Evolutionary conservation across 2,113 vertebrate species (phyloP), one percentile per base, ranked within the genome.

Genomic region (Toxostoma redivivum): DNA sequence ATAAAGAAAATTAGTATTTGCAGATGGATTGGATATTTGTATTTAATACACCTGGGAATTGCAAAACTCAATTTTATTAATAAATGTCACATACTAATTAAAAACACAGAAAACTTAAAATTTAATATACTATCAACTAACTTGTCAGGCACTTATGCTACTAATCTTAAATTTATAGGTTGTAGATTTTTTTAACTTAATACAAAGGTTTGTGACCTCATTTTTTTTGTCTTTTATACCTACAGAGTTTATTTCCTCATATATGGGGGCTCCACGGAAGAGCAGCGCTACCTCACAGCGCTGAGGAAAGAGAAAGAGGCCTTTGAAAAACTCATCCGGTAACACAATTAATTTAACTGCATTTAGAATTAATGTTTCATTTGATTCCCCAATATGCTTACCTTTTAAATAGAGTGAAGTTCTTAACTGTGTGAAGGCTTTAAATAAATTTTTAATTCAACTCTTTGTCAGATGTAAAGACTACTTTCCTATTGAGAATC

Each of bases 311-410:
- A 99, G 92, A 99, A 99, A 91, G 98, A 98, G 94, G 99, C 99
- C 31, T 99, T 99, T 5, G 99, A 99, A 78, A 98, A 99, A 90
- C 98, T 99, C n/a, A 99, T 99, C 95, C 98, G 99, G 99, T 99
- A 96, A 35, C 18, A 38, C 8, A 33, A 30, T 25, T 42, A 5
- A 4, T 67, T 65, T n/a, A 37, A 35, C 17, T 70, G 11, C 28
- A 15, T 51, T 44, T 27, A 11, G 35, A 44, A 24, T 31, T 58
- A 15, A 28, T 5, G 38, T 80, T 73, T 48, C 12, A 3, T 62
- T 18, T 38, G 3, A 53, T 50, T 53, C 27, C 15, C 11, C 45
- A 70, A 15, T 6, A 19, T 40, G 42, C 12, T 72, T 44, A 28
- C 35, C 3, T 69, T 56, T 81, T 35, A 71, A 76, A 56, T 17